Conservation (phyloP, 1,140 invertebrate species). For the Aporrectodea caliginosa region DNA sequence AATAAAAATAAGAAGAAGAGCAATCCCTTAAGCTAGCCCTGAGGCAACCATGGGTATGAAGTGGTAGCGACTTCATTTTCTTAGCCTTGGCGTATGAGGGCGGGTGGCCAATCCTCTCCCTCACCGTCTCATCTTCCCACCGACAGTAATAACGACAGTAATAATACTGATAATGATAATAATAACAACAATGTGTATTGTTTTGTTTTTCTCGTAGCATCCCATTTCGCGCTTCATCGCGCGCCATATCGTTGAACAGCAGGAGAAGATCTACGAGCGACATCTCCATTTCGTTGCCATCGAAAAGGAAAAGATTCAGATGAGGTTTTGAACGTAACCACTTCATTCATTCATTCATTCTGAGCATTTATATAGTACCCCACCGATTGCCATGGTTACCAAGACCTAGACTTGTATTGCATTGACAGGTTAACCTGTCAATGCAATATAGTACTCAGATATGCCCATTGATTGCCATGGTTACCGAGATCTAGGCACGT, state of each 20-base stretch:
- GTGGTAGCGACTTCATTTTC: background rate
- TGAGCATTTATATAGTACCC: background rate
- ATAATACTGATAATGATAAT: background rate
- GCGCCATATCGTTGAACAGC: background rate
- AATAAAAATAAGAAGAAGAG: background rate
- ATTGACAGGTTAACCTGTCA: background rate
- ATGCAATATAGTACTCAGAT: no score
- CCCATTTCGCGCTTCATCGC: slow-evolving; percentile 5
- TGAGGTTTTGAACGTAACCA: background rate
- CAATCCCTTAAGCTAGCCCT: background rate
- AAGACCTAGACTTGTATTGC: background rate
- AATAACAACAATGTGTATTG: background rate
- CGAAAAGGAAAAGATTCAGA: background rate
- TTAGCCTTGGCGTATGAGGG: background rate
- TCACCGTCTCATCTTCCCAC: no score
- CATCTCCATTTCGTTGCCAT: slow-evolving; percentile 6
- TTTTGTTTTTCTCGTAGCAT: background rate
- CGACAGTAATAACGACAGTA: background rate
- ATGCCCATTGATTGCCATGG: background rate
- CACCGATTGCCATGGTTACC: background rate
- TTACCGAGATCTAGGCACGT: background rate
- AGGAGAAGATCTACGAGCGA: slow-evolving; percentile 1
- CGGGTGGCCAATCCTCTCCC: no score
- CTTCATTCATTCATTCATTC: background rate
- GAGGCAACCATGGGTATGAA: background rate